Percentiles rank a stretch among this genome's conserved stretches.
Evolutionary conservation across 2,888 invertebrate species (phyloP).

Genomic region (Gasteruption jaculator): DNA sequence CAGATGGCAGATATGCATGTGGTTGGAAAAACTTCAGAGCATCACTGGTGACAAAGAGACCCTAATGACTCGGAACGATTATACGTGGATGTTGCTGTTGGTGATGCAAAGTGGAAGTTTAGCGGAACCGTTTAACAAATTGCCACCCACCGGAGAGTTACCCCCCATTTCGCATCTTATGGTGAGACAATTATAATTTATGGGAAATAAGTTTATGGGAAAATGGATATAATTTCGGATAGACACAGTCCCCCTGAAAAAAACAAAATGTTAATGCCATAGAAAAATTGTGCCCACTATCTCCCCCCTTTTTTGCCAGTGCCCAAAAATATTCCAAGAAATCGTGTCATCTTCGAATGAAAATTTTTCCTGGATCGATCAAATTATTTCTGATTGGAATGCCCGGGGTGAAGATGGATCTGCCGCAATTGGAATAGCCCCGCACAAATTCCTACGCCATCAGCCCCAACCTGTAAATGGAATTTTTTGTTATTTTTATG

Average conservation of each 20-base stretch:
- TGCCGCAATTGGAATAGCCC: slow-evolving; percentile 21
- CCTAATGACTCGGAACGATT: slow-evolving; percentile 48
- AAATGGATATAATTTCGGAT: no score
- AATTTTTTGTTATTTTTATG: slow-evolving; percentile 44
- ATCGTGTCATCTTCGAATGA: slow-evolving; percentile 41
- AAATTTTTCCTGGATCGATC: slow-evolving; percentile 39
- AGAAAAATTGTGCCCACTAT: no score
- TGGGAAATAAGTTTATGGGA: no score
- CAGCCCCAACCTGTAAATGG: slow-evolving; percentile 42
- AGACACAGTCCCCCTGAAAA: no score
- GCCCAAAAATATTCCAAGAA: slow-evolving; percentile 46
- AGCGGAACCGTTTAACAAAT: slow-evolving; percentile 45
- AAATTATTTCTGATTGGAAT: slow-evolving; percentile 19
- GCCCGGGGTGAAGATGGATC: slow-evolving; percentile 17
- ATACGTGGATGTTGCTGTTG: slow-evolving; percentile 52
- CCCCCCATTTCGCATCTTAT: slow-evolving; percentile 45
- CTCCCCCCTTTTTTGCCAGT: slow-evolving; percentile 26
- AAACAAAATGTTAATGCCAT: no score
- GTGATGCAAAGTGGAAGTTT: slow-evolving; percentile 50
- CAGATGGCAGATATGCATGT: slow-evolving; percentile 35
- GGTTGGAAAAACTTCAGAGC: slow-evolving; percentile 48
- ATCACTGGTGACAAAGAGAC: slow-evolving; percentile 36
- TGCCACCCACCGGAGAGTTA: slow-evolving; percentile 41
- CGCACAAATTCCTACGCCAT: slow-evolving; percentile 34
- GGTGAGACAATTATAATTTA: no score